Evolutionary conservation across 2,113 vertebrate genomes (phyloP), one percentile per base, ranked within the genome.

Genomic region (Benitochromis conjunctus): DNA sequence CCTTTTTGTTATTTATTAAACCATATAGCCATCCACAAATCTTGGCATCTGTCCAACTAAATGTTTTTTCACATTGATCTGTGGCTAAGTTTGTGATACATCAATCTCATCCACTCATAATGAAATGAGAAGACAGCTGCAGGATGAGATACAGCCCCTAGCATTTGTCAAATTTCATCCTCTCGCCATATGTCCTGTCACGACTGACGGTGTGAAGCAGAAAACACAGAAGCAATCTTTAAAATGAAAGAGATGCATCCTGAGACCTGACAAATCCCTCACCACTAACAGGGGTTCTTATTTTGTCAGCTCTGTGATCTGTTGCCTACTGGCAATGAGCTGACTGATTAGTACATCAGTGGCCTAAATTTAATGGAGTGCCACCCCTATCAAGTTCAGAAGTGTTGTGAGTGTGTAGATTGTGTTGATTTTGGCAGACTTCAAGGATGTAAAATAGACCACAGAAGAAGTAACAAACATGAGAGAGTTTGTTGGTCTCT

Each of bases 121-220:
- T 69, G 36, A 64, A 38, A 69, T 74, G 54, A 88, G 41, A 74
- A 74, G 41, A 29, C 41, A 29, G 3, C 41, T 48, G 66, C 57
- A 36, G 3, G 41, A 43, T 83, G 34, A 58, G 31, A 69, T 71
- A 36, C 34, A 46, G 69, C 81, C 69, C 7, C 6, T 55, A 79
- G 86, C 13, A 2, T 83, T 86, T 91, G 86, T 86, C 86, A 84
- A 79, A 71, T 81, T 48, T 80, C 53, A 60, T 88, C 29, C 14
- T 46, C 36, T 6, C 9, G 19, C 58, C 36, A 12, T 19, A 53
- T 62, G 58, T 87, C 60, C 56, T 9, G 60, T 85, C 87, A 79
- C 24, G 6, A 54, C 56, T 26, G 1, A n/a, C 0, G 11, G 51
- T 60, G 66, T 54, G 58, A 88, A 41, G 78, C 58, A 36, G 69